Percentiles rank a stretch among this genome's conserved stretches.
Conservation (phyloP, 2,113 vertebrate species). For the Rhipidura dahli region DNA sequence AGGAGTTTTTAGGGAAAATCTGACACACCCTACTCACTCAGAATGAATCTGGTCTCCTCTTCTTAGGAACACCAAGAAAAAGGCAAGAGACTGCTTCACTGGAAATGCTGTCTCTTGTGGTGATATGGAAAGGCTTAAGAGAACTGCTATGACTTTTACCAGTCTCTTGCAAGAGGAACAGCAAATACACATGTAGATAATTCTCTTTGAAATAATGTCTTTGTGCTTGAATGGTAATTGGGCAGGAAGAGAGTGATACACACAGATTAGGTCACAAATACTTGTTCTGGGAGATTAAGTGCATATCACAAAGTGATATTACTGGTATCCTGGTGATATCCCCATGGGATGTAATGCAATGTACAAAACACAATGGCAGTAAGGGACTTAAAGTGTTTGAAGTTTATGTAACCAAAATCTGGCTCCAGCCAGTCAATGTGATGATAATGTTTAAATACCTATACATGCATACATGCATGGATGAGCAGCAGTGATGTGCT, state of each 20-base stretch:
- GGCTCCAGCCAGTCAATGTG: neutral
- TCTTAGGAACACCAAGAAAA: neutral
- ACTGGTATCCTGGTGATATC: neutral
- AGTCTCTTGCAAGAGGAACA: neutral
- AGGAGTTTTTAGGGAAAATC: neutral
- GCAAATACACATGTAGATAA: neutral
- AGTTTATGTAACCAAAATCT: neutral
- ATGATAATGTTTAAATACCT: conserved; percentile 5
- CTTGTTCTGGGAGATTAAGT: neutral
- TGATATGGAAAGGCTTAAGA: neutral
- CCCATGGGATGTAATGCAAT: neutral
- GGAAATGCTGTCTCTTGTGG: neutral
- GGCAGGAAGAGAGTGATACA: neutral
- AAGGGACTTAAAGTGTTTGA: neutral
- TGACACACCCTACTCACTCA: neutral
- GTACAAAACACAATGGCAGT: neutral
- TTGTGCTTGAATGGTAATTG: neutral
- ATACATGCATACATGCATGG: neutral
- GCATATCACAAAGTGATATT: neutral
- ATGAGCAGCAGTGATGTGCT: neutral
- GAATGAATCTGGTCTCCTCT: neutral
- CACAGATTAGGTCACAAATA: neutral
- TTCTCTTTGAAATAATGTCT: neutral
- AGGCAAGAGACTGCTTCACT: neutral
- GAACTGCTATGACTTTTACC: neutral